Evolutionary conservation across 37 sponge, comb jelly and placozoan genomes (phyloP), one percentile per base, ranked within the genome.

Genomic region (Hexactinellida sp.): DNA sequence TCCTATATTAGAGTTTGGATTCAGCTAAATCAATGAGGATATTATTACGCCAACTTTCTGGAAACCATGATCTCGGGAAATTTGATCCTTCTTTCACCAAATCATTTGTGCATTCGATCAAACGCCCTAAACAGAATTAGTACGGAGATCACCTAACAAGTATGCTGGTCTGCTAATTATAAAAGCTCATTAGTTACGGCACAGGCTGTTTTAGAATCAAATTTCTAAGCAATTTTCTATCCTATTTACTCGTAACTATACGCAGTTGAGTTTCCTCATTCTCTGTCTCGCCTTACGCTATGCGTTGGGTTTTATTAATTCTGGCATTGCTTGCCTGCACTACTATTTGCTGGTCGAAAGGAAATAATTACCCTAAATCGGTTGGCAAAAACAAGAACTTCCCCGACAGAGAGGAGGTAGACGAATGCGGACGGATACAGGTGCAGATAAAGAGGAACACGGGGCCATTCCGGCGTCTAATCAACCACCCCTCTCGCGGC

Each of bases 361-460:
- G 34, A 7, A 63, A n/a, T 7, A 63, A 28, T n/a, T 9, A 16
- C 16, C 76, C 76, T 7, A 63, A 3, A 7, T 10, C 21, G 13
- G 19, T 63, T 7, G 30, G 76, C 25, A n/a, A 10, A 7, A 63
- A 63, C 47, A 37, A 88, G 37, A 85, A 55, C 84, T 94, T 90
- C 54, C 94, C 94, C 0, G 83, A 87, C 37, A 32, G 91, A 13
- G 63, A 38, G 35, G 94, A 92, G 84, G 84, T 88, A 19, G 88
- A 83, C 16, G 87, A 90, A 36, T 94, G 94, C 47, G 82, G 89
- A 13, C 92, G 92, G 19, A 94, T 94, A n/a, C 82, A 85, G 1
- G 83, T 92, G 28, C 83, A 88, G 25, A 86, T 94, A 19, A 52
- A n/a, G 28, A 83, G 94, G n/a, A 76, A 86, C 82, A 92, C 94